Conservation (phyloP, 2,797 vertebrate genomes). For the Chanos chanos region DNA sequence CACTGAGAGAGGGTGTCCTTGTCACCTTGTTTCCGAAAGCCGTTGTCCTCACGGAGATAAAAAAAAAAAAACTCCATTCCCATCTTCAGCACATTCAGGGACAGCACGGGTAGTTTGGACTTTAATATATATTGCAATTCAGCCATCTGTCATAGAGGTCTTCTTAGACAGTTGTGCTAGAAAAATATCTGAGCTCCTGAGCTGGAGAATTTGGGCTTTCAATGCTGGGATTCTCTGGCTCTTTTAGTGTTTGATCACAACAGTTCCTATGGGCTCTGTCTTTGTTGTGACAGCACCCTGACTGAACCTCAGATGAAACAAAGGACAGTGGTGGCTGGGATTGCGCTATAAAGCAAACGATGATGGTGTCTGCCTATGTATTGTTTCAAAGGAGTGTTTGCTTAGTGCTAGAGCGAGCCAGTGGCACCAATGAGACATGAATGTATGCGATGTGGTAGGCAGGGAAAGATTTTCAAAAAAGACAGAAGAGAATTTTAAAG, state of each 20-base stretch:
- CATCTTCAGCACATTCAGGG: conserved; percentile 39
- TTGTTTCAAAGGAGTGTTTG: too few relatives aligned
- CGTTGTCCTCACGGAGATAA: conserved; percentile 35
- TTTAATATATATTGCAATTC: conserved; percentile 37
- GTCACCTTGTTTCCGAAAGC: conserved; percentile 33
- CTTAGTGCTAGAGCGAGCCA: too few relatives aligned
- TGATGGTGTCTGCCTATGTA: too few relatives aligned
- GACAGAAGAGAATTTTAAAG: too few relatives aligned
- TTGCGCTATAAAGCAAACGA: too few relatives aligned
- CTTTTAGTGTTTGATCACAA: conserved; percentile 24
- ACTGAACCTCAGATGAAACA: conserved; percentile 6
- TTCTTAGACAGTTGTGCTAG: neutral
- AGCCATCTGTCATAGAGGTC: conserved; percentile 25
- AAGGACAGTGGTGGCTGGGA: neutral
- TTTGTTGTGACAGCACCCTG: conserved; percentile 9
- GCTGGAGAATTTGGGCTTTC: conserved; percentile 13
- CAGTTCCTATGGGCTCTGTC: conserved; percentile 13
- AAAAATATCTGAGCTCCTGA: conserved; percentile 9
- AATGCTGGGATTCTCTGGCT: neutral
- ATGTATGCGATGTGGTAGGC: too few relatives aligned
- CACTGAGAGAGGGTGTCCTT: conserved; percentile 30
- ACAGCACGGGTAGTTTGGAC: conserved; percentile 31
- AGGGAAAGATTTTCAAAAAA: too few relatives aligned
- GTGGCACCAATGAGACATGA: too few relatives aligned
- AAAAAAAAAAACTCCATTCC: conserved; percentile 27